Evolutionary conservation across 2,113 vertebrate species (phyloP), one percentile per base, ranked within the genome.

Genomic region (Heterotilapia buettikoferi): DNA sequence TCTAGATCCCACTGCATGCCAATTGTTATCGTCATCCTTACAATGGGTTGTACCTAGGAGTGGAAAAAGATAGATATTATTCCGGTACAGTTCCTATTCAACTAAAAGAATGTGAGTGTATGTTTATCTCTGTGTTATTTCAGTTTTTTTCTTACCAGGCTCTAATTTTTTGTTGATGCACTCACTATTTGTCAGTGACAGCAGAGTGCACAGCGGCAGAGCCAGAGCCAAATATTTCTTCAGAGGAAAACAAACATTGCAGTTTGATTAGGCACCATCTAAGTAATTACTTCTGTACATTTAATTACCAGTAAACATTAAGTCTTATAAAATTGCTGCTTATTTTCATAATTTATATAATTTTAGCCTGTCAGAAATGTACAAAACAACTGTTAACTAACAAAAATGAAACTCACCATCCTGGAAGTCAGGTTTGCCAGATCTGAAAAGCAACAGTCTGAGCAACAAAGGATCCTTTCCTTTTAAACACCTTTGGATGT

Each of bases 321-420:
- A 5, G 36, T 43, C 50, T 66, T 9, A 10, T 11, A 16, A 80
- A 11, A 54, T 43, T n/a, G 13, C 3, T 26, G 26, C 43, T 61
- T 19, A 18, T 33, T 21, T 29, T 9, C 9, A 66, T 19, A 82
- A 68, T 3, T 40, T 10, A 61, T 6, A 61, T 79, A 40, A 82
- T 5, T 78, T 19, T 47, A 66, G 6, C 14, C 3, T 7, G 9
- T 40, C 9, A 31, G 71, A 31, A 82, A 66, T 3, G 26, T 9
- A 71, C 9, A 78, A 84, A 57, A 80, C 7, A 66, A 19, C 31
- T 71, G 13, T 38, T 18, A 86, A 33, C 11, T 11, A 21, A 7
- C 52, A 40, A 24, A 38, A 80, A 63, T 11, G 29, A 83, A 85
- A 90, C 88, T 92, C 63, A 95, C 94, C 95, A 95, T 95, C 2